Percentiles rank a stretch among this genome's conserved stretches.
Conservation (phyloP, 2,888 invertebrate species). For the Drosophila rellima region DNA sequence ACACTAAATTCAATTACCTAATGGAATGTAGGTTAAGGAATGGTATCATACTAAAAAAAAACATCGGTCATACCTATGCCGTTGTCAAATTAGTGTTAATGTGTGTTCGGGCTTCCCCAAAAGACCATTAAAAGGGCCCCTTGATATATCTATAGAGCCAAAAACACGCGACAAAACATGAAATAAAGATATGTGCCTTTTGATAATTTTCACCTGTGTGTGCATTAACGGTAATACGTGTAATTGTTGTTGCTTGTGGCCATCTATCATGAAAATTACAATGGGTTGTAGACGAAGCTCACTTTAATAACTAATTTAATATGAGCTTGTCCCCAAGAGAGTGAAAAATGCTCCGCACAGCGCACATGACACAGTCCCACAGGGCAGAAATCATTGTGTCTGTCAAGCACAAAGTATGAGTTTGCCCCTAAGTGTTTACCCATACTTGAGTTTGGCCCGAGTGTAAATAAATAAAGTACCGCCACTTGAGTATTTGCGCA, state of each 20-base stretch:
- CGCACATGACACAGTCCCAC: constrained; percentile 18
- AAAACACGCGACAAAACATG: constrained; percentile 27
- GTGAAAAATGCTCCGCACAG: neutral
- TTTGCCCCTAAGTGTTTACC: constrained; percentile 36
- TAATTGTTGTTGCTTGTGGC: constrained; percentile 33
- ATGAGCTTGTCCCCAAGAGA: constrained; percentile 40
- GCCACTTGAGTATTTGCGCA: constrained; percentile 6
- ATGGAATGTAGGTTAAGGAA: constrained; percentile 21
- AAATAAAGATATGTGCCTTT: constrained; percentile 16
- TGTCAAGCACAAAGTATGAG: neutral
- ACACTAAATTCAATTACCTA: constrained; percentile 41
- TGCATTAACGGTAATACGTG: constrained; percentile 44
- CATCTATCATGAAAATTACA: constrained; percentile 35
- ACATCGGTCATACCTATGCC: neutral
- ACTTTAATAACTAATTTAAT: constrained; percentile 56
- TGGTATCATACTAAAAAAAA: constrained; percentile 7
- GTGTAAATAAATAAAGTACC: constrained; percentile 25
- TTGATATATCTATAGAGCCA: constrained; percentile 27
- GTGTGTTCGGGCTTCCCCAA: constrained; percentile 24
- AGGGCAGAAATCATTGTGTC: neutral
- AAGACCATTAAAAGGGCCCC: constrained; percentile 39
- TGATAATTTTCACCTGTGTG: constrained; percentile 45
- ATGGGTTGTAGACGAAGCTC: neutral
- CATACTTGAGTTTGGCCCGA: neutral
- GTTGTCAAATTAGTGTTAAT: constrained; percentile 39